phyloP scores from a whole-genome alignment of 2,113 vertebrate genomes.

The Pogonocichla stellata region DNA sequence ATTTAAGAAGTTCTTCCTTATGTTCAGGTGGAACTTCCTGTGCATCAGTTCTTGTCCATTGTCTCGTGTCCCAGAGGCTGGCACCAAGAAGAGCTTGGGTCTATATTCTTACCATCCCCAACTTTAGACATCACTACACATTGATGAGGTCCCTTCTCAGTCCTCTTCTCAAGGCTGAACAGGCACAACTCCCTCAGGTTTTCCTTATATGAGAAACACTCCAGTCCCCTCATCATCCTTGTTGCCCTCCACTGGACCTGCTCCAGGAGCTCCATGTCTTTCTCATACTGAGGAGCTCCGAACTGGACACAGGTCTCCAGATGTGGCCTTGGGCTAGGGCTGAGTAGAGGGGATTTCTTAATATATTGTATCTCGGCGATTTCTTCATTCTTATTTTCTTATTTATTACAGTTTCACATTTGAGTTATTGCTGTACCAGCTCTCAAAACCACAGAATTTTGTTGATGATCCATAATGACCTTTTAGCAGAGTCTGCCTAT shows the following conservation, averaged over 20 bases:
- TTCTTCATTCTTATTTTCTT: neutral
- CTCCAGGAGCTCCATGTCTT: neutral
- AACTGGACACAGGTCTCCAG: neutral
- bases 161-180: neutral
- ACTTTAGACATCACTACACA: neutral
- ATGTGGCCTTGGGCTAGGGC: neutral
- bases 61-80: too few relatives aligned
- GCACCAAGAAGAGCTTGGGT: too few relatives aligned
- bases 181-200: neutral
- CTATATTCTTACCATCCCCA: neutral
- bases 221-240: neutral
- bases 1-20: neutral
- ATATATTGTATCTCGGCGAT: rapidly evolving
- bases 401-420: neutral
- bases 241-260: neutral
- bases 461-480: neutral
- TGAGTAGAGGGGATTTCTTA: neutral
- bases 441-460: neutral
- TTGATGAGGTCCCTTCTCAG: neutral
- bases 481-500: neutral
- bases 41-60: neutral
- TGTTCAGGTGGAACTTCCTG: neutral
- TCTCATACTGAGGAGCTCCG: neutral
- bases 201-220: neutral
- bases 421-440: neutral